Conservation (phyloP, 2,113 vertebrate genomes). For the Oxygymnocypris stewartii region DNA sequence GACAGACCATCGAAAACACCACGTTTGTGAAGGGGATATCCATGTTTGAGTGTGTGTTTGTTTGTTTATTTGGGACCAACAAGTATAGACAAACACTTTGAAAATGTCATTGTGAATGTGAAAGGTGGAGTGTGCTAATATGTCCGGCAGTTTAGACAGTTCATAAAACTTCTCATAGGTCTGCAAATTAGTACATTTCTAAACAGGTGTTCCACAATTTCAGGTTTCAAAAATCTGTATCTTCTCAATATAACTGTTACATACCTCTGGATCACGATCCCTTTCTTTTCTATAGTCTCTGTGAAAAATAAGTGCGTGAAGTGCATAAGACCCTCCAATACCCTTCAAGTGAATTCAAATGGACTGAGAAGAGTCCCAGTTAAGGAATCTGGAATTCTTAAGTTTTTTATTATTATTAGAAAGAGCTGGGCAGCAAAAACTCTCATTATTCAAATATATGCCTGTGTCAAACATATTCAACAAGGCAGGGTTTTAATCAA, state of each 20-base stretch:
- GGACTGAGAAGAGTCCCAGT: constrained; percentile 33
- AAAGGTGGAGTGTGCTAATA: not conserved
- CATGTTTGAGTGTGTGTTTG: constrained; percentile 6
- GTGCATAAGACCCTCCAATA: not conserved
- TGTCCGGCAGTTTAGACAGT: not conserved
- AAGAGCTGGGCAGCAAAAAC: constrained; percentile 22
- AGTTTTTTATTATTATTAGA: not conserved
- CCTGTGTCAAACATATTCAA: constrained; percentile 30
- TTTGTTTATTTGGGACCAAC: not conserved
- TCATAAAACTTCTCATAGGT: not conserved
- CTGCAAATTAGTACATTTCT: not conserved
- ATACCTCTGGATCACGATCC: not conserved
- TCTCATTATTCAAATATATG: constrained; percentile 44
- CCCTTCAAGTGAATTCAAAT: constrained; percentile 2
- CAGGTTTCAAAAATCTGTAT: not conserved
- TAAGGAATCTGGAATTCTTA: constrained; percentile 27
- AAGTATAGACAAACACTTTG: not conserved
- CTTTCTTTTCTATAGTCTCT: constrained; percentile 27
- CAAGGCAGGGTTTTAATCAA: constrained; percentile 31
- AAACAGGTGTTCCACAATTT: not conserved
- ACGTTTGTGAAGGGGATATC: constrained; percentile 7
- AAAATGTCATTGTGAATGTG: not conserved
- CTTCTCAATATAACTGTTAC: not conserved
- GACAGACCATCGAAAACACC: constrained; percentile 34
- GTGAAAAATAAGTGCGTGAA: constrained; percentile 16